These are phyloP conservation scores for Riparia riparia DNA, from an alignment of 2,113 vertebrate genomes.

Conservation along the genomic window DNA sequence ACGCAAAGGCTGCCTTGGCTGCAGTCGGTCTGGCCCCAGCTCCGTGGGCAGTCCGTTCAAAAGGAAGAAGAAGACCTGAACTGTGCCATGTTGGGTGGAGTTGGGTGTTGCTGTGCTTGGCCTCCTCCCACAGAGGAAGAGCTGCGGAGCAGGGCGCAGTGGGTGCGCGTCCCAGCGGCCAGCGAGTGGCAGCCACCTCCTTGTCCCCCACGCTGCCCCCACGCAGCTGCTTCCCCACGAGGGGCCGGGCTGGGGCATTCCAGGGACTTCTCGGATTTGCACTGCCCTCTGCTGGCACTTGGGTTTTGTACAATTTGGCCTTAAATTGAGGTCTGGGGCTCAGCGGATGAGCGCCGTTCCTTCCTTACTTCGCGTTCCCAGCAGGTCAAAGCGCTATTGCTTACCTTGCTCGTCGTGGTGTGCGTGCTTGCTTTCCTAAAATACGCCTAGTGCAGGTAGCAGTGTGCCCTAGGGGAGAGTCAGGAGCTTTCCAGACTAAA, in stretches of 20 bases:
- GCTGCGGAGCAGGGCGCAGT: accelerated
- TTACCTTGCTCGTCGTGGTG: accelerated
- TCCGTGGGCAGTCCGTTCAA: accelerated
- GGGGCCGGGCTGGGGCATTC: not conserved
- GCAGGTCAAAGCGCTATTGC: accelerated
- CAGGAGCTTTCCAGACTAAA: not conserved
- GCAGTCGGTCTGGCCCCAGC: not conserved
- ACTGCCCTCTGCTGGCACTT: constrained; percentile 46
- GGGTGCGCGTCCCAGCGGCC: accelerated
- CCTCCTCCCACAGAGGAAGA: not conserved
- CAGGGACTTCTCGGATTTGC: not conserved
- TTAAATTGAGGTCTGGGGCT: not conserved
- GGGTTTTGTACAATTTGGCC: not conserved
- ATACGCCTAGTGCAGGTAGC: accelerated
- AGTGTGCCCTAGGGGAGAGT: not conserved
- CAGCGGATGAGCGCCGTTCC: accelerated
- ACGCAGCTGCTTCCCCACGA: accelerated
- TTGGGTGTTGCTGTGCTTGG: not conserved
- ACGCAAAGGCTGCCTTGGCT: not conserved
- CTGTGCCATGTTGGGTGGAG: accelerated
- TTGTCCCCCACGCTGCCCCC: too few species aligned
- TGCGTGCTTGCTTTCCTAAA: not conserved
- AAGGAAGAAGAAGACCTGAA: not conserved
- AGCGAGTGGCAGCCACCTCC: accelerated
- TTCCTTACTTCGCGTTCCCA: accelerated